A percentile compares a stretch with the other conserved stretches of the same genome.
Conservation (phyloP, 64 coral and sea anemone genomes). For the Montipora sp. region DNA sequence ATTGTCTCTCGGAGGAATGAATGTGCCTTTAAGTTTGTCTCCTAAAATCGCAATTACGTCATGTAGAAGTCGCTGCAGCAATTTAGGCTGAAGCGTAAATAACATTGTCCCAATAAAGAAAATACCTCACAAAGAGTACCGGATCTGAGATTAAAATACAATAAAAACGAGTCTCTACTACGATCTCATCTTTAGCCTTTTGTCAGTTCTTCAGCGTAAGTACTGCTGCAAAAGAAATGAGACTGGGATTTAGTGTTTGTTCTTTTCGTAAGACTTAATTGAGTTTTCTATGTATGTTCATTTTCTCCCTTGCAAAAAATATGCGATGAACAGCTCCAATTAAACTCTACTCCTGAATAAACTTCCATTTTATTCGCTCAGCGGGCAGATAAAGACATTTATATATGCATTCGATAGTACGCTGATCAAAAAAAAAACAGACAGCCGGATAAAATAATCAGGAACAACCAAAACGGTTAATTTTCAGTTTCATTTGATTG, state of each 20-base stretch:
- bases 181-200: background rate
- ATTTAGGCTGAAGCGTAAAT: conserved; percentile 9
- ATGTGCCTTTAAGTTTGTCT: background rate
- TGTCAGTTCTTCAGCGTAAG: background rate
- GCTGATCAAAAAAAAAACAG: no score
- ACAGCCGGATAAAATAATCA: no score
- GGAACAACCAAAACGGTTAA: no score
- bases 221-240: conserved; percentile 6
- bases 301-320: background rate
- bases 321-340: background rate
- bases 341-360: background rate
- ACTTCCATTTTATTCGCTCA: background rate
- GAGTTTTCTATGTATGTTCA: conserved; percentile 5
- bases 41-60: background rate
- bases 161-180: background rate
- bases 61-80: conserved; percentile 10
- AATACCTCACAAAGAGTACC: background rate
- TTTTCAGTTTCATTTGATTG: no score
- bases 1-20: no score
- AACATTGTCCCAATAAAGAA: conserved; percentile 1
- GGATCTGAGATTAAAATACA: conserved; percentile 5
- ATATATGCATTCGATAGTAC: no score
- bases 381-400: background rate
- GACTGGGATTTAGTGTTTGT: background rate
- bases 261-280: conserved; percentile 11